These are phyloP conservation scores for Diprion similis DNA, from an alignment of 1,140 invertebrate genomes.

Conservation along the genomic window DNA sequence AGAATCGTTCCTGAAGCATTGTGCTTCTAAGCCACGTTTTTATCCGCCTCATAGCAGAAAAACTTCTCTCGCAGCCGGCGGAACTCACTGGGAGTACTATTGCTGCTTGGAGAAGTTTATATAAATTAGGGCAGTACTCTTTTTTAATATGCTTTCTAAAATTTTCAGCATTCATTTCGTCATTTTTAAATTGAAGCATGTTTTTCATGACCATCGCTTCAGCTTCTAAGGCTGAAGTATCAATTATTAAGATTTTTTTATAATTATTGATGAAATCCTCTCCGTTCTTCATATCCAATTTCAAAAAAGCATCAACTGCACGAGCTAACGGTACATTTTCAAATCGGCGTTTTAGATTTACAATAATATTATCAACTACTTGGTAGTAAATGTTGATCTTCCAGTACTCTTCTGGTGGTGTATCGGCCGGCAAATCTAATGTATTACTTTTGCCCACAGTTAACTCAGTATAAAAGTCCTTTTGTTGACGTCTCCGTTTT, in stretches of 20 bases:
- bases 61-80: slow-evolving; percentile 6
- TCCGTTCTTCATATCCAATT: slow-evolving; percentile 18
- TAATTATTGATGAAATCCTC: too few relatives aligned
- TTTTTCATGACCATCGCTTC: slow-evolving; percentile 4
- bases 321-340: slow-evolving; percentile 4
- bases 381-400: slow-evolving; percentile 8
- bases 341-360: slow-evolving; percentile 7
- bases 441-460: slow-evolving; percentile 4
- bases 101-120: too few relatives aligned
- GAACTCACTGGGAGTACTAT: slow-evolving; percentile 6
- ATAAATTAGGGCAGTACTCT: too few relatives aligned
- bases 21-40: too few relatives aligned
- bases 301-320: slow-evolving; percentile 4
- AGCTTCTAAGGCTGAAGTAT: too few relatives aligned
- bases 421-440: slow-evolving; percentile 4
- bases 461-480: slow-evolving; percentile 7
- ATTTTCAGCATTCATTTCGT: too few relatives aligned
- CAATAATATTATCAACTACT: too few relatives aligned
- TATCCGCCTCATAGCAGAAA: slow-evolving; percentile 6
- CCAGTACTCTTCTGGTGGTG: slow-evolving; percentile 1
- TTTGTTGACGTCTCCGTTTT: slow-evolving; percentile 7
- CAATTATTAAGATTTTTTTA: too few relatives aligned
- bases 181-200: slow-evolving; percentile 8
- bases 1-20: slow-evolving; percentile 7
- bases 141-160: too few relatives aligned